phyloP scores from a whole-genome alignment of 2,113 vertebrate species.

The Tretioscincus oriximinensis region DNA sequence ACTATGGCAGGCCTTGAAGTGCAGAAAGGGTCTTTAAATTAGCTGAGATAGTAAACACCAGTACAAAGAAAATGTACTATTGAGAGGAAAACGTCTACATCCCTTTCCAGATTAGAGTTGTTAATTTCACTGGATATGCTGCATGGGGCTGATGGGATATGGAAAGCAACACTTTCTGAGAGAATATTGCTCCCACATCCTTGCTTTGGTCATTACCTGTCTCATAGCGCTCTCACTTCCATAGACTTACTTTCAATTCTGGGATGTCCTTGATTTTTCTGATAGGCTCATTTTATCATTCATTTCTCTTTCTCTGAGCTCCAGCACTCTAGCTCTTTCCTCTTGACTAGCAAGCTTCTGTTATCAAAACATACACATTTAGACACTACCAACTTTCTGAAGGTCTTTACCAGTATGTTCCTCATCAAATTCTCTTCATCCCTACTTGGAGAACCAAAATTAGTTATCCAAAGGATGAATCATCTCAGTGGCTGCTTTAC shows the following conservation, averaged over 20 bases:
- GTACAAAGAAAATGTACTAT: neutral
- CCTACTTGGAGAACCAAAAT: neutral
- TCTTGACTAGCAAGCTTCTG: neutral
- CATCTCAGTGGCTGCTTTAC: neutral
- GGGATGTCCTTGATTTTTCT: neutral
- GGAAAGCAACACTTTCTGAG: neutral
- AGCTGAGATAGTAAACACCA: too few relatives aligned
- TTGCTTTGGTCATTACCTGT: neutral
- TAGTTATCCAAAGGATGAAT: neutral
- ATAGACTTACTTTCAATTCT: neutral
- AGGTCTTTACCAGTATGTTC: neutral
- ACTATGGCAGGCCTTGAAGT: too few relatives aligned
- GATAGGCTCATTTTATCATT: neutral
- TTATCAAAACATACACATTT: neutral
- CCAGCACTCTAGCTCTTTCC: neutral
- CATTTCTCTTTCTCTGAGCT: too few relatives aligned
- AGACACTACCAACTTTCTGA: neutral
- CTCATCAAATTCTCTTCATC: neutral
- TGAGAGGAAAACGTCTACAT: neutral
- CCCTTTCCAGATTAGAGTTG: neutral
- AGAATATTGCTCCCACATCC: neutral
- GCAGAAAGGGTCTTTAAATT: too few relatives aligned
- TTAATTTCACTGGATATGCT: too few relatives aligned
- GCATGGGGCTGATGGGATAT: too few relatives aligned
- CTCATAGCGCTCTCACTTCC: neutral